phyloP scores from a whole-genome alignment of 2,113 vertebrate genomes.

The Ptilonorhynchus violaceus region DNA sequence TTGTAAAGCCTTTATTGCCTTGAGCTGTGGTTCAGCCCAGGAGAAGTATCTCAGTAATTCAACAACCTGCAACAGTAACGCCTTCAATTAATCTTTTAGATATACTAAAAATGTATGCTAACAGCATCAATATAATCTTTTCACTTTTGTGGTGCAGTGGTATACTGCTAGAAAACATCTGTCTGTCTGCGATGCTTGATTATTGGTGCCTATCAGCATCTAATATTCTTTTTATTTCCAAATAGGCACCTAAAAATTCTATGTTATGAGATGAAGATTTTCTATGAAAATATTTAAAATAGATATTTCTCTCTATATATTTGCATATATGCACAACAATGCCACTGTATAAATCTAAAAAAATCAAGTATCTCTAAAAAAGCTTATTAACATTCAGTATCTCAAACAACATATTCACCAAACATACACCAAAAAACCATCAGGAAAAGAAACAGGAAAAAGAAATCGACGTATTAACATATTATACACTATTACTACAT shows the following conservation, averaged over 20 bases:
- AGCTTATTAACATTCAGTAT: neutral
- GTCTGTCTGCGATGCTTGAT: neutral
- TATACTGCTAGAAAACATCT: neutral
- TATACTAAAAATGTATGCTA: neutral
- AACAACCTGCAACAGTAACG: conserved; percentile 82
- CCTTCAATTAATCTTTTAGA: neutral
- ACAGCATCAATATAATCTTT: neutral
- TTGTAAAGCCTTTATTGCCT: conserved; percentile 95
- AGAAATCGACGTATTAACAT: neutral
- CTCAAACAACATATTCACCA: neutral
- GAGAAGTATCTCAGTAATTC: conserved; percentile 97
- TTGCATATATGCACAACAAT: neutral
- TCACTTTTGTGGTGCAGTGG: neutral
- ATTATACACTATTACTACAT: neutral
- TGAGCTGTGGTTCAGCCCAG: conserved; percentile 96
- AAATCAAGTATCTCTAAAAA: neutral
- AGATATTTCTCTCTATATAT: neutral
- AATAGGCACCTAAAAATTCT: neutral
- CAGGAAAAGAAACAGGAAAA: neutral
- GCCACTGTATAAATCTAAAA: neutral
- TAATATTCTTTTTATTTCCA: neutral
- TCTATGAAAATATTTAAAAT: neutral
- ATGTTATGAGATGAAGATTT: neutral
- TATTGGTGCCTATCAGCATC: neutral
- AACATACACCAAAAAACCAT: neutral